Evolutionary conservation across 2,888 invertebrate species (phyloP), one percentile per base, ranked within the genome.

Genomic region (Miltochrista miniata): DNA sequence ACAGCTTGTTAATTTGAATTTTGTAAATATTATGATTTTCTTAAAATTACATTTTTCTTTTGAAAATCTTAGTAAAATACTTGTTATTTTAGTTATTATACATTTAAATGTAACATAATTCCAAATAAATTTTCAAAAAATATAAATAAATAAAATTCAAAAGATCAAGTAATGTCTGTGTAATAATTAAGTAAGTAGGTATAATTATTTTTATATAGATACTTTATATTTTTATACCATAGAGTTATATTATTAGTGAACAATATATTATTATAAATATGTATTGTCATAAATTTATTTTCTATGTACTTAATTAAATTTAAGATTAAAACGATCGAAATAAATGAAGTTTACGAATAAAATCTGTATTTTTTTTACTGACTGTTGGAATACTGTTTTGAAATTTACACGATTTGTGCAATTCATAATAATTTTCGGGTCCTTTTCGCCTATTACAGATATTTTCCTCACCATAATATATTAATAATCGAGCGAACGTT

Each of bases 171-270:
- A 49, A 33, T 31, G 39, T 57, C 37, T 41, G 48, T 63, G 43
- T 59, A 63, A 70, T 62, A 38, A 13, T 43, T 24, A 39, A 24
- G 24, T 39, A 56, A 59, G 64, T 60, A n/a, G n/a, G 5, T 24
- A 68, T 64, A 59, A 61, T 57, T 62, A 63, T 57, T 68, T 70
- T 73, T 76, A 54, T 75, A 54, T 70, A 61, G 70, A 54, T 70
- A 69, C 71, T 56, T 70, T 36, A 45, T 37, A 35, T 44, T 37
- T 45, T 45, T 69, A 56, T 59, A 56, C 65, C 69, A 51, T 76
- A 81, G n/a, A n/a, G 79, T 74, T 82, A 81, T 80, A n/a, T n/a
- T n/a, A n/a, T 79, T 76, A 82, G 80, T 85, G 81, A 83, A 76
- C 76, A 78, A 72, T 52, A 36, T 40, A 48, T 39, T 71, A 10